Evolutionary conservation across 37 sponge, comb jelly and placozoan genomes (phyloP).

Genomic region (Spongilla lacustris): DNA sequence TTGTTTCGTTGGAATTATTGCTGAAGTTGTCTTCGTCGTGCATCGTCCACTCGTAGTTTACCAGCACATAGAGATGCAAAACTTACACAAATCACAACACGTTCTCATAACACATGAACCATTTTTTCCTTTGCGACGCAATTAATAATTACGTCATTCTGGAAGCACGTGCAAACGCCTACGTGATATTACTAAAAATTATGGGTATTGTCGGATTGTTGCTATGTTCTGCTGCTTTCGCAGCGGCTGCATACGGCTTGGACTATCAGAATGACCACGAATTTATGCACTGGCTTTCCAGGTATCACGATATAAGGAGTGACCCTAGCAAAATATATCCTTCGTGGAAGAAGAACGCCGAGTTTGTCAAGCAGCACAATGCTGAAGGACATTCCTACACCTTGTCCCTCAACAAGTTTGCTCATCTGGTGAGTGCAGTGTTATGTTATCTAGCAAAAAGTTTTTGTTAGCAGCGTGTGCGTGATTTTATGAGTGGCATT

Average conservation of each 20-base stretch:
- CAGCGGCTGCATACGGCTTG: neutral
- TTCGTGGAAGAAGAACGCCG: conserved; percentile 48
- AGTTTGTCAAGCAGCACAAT: conserved; percentile 42
- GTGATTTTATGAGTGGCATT: neutral
- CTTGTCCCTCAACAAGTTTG: conserved; percentile 50
- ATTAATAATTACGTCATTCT: neutral
- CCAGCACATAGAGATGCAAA: neutral
- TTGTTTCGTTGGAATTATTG: neutral
- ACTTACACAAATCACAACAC: neutral
- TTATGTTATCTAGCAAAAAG: neutral
- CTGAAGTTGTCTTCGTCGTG: conserved; percentile 5
- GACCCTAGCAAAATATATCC: conserved; percentile 27
- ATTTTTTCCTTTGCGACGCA: neutral
- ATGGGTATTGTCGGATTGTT: neutral
- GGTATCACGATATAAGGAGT: neutral
- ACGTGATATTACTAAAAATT: neutral
- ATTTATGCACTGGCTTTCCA: neutral
- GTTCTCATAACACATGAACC: neutral
- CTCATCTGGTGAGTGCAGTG: conserved; percentile 43
- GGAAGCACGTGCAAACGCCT: neutral
- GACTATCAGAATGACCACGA: neutral
- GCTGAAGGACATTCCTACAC: conserved; percentile 14
- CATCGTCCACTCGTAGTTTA: neutral
- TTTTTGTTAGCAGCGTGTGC: neutral
- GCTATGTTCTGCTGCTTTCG: neutral